Conservation (phyloP, 2,797 vertebrate species). For the Hemitrygon akajei region DNA sequence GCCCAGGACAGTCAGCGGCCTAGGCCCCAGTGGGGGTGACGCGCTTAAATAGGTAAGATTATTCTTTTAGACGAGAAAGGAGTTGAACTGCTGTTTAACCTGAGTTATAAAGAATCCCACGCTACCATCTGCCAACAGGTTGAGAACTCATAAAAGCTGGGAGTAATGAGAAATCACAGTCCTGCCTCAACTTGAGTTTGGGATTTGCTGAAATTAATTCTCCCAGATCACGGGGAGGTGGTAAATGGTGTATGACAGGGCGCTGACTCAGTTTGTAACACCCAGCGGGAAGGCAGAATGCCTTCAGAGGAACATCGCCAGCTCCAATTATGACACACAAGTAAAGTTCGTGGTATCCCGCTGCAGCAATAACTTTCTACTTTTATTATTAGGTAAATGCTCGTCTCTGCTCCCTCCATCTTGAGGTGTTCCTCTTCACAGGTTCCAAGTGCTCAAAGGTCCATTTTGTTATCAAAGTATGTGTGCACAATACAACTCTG, state of each 20-base stretch:
- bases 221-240: not conserved
- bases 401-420: too few relatives aligned
- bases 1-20: too few relatives aligned
- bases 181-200: not conserved
- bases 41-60: too few relatives aligned
- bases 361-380: not conserved
- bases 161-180: not conserved
- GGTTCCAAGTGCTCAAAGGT: too few relatives aligned
- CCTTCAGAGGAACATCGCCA: not conserved
- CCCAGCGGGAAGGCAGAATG: not conserved
- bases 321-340: too few relatives aligned
- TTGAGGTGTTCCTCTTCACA: not conserved
- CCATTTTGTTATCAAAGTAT: too few relatives aligned
- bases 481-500: too few relatives aligned
- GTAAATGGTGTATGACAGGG: not conserved
- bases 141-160: not conserved
- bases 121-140: not conserved
- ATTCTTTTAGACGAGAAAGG: too few relatives aligned
- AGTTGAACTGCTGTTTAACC: too few relatives aligned
- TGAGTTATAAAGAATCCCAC: too few relatives aligned
- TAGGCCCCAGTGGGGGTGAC: too few relatives aligned
- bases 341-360: too few relatives aligned
- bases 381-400: not conserved
- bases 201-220: not conserved
- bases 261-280: not conserved